These are phyloP conservation scores for Falco punctatus DNA, from an alignment of 2,113 vertebrate genomes.

Conservation along the genomic window DNA sequence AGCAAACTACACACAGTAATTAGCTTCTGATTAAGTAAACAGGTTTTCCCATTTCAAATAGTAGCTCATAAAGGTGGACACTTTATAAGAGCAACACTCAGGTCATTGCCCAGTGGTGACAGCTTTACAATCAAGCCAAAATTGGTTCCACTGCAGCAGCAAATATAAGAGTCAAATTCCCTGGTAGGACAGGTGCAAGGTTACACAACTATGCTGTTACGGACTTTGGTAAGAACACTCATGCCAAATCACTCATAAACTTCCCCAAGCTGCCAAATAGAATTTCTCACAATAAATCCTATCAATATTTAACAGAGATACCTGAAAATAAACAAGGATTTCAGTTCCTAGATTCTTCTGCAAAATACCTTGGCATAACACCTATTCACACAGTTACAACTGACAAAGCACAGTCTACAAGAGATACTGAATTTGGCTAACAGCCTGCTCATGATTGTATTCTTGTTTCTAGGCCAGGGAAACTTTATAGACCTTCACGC, in stretches of 20 bases:
- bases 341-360: background rate
- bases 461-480: background rate
- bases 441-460: background rate
- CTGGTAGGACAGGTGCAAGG: background rate
- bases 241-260: background rate
- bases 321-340: background rate
- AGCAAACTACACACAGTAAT: background rate
- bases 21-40: background rate
- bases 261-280: slow-evolving; percentile 18
- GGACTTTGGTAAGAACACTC: background rate
- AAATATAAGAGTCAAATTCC: background rate
- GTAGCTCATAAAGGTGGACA: background rate
- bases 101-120: background rate
- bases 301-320: slow-evolving; percentile 12
- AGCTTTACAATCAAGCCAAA: background rate
- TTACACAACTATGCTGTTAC: background rate
- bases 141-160: background rate
- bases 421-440: background rate
- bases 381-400: background rate
- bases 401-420: background rate
- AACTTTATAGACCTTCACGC: background rate
- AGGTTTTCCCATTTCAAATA: background rate
- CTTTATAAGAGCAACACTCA: background rate
- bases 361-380: background rate
- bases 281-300: slow-evolving; percentile 20